phyloP scores from a whole-genome alignment of 2,797 vertebrate genomes.

The Valencia hispanica region DNA sequence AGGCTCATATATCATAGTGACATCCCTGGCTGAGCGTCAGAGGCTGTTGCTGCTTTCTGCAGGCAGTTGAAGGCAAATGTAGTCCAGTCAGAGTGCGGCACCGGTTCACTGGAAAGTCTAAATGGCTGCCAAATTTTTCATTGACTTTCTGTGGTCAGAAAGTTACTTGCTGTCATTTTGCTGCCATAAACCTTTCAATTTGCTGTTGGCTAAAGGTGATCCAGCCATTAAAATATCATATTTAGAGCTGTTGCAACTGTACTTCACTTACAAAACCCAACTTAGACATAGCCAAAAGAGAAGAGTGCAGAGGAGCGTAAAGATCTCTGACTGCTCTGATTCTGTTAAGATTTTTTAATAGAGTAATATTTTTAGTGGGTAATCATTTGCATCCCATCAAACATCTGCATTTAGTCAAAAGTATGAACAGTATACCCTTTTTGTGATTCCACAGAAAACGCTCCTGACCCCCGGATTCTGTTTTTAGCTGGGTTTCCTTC shows the following conservation, averaged over 20 bases:
- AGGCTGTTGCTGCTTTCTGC: conserved; percentile 55
- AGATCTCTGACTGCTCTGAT: neutral
- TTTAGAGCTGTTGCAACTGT: conserved; percentile 6
- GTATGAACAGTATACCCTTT: neutral
- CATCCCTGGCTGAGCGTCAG: conserved; percentile 71
- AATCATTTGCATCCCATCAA: neutral
- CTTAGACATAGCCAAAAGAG: neutral
- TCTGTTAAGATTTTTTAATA: neutral
- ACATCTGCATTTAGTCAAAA: neutral
- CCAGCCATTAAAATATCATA: conserved; percentile 10
- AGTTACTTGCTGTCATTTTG: conserved; percentile 21
- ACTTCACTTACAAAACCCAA: conserved; percentile 3
- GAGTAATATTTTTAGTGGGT: neutral
- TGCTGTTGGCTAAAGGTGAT: conserved; percentile 3
- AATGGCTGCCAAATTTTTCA: conserved; percentile 36
- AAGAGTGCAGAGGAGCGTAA: neutral
- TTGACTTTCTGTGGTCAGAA: conserved; percentile 31
- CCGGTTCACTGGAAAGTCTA: conserved; percentile 31
- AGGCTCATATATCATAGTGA: conserved; percentile 77
- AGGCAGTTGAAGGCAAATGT: conserved; percentile 55
- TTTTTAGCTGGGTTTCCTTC: neutral
- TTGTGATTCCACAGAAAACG: neutral
- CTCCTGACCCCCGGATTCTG: neutral
- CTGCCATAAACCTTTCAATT: conserved; percentile 29
- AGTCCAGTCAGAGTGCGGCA: conserved; percentile 48